A percentile compares a stretch with the other conserved stretches of the same genome.
Conservation (phyloP, 2,888 invertebrate species). For the Poecilobothrus nobilitatus region DNA sequence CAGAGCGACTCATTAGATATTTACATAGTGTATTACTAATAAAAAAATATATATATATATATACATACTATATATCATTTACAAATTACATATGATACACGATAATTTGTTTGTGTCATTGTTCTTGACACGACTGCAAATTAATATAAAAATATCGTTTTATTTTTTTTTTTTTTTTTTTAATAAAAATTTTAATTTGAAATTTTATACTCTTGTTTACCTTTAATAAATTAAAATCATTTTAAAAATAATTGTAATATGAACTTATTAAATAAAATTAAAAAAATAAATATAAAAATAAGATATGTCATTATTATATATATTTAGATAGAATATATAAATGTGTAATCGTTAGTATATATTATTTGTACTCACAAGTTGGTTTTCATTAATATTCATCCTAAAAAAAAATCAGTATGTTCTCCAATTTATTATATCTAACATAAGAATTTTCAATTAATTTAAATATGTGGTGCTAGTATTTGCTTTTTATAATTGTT, state of each 20-base stretch:
- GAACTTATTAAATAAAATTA: too few species aligned
- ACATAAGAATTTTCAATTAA: too few species aligned
- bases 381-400: too few species aligned
- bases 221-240: neutral
- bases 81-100: neutral
- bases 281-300: too few species aligned
- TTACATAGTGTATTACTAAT: neutral
- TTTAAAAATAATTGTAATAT: neutral
- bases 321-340: too few species aligned
- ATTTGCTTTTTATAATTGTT: too few species aligned
- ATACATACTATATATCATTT: neutral
- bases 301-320: too few species aligned
- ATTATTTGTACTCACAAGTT: too few species aligned
- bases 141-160: neutral
- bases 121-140: neutral
- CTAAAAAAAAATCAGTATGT: too few species aligned
- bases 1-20: neutral
- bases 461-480: too few species aligned
- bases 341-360: too few species aligned
- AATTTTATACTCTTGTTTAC: constrained; percentile 1
- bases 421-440: too few species aligned
- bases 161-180: neutral
- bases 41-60: neutral
- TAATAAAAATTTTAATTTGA: neutral
- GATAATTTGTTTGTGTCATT: neutral